Percentiles rank a stretch among this genome's conserved stretches.
phyloP scores from a whole-genome alignment of 1,140 invertebrate species.

The Papilio dardanus region DNA sequence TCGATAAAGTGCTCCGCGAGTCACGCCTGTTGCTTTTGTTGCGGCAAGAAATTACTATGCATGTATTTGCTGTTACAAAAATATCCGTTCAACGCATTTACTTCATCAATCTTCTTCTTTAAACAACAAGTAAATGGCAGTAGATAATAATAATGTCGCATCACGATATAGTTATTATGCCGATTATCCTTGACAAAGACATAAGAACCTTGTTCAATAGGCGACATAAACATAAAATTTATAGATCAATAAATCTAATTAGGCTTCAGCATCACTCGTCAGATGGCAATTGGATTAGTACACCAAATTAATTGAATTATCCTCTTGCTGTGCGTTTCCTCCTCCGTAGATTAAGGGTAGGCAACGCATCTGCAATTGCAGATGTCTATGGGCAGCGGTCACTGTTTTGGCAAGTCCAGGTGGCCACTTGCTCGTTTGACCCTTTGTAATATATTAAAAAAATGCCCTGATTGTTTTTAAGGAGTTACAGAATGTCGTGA shows the following conservation, averaged over 20 bases:
- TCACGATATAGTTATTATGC: background rate
- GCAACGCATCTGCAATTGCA: too few relatives aligned
- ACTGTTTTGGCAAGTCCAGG: too few relatives aligned
- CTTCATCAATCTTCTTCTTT: background rate
- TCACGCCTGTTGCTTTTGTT: slow-evolving; percentile 16
- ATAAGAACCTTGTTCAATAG: background rate
- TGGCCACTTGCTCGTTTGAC: too few relatives aligned
- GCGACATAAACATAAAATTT: background rate
- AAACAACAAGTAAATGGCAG: background rate
- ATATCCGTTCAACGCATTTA: background rate
- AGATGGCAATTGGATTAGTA: background rate
- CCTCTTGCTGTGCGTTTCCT: too few relatives aligned
- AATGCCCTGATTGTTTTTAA: too few relatives aligned
- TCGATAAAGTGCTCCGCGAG: background rate
- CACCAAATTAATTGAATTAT: too few relatives aligned
- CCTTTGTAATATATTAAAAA: too few relatives aligned
- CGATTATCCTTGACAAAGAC: background rate
- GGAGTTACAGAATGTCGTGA: too few relatives aligned
- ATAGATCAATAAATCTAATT: background rate
- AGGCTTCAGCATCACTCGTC: background rate
- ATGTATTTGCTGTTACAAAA: background rate
- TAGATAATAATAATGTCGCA: background rate
- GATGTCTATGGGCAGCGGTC: too few relatives aligned
- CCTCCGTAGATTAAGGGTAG: too few relatives aligned
- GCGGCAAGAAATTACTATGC: slow-evolving; percentile 9